Evolutionary conservation across 1,140 invertebrate genomes (phyloP), one percentile per base, ranked within the genome.

Genomic region (Drosophila bifasciata): DNA sequence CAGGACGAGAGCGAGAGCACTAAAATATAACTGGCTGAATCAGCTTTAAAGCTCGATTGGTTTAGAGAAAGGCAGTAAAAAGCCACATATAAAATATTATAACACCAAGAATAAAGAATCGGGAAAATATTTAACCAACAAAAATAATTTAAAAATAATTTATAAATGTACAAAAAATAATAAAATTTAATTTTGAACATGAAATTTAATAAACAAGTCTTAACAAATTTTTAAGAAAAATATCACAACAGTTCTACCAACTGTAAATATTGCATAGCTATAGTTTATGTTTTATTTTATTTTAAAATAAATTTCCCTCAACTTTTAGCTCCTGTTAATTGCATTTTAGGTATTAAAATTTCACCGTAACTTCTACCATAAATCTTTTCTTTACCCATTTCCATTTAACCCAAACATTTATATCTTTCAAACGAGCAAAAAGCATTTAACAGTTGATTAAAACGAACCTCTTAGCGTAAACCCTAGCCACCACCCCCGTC

Each of bases 1-100:
- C 13, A 41, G 25, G 13, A 6, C 23, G 25, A 25, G 39, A 16
- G 48, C 43, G 11, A 3, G 11, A 32, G 9, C 39, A 69, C n/a
- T 69, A 57, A 70, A 70, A 50, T 69, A 69, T 58, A 70, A 70
- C 52, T 48, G 28, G 39, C 53, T 70, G 67, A 69, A 70, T 69
- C 64, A 70, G 64, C 63, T 51, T 5, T 19, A 66, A 36, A 41
- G 32, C 32, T 11, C 32, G 11, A 36, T 36, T 36, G 32, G 32
- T 13, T 36, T 13, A 13, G 11, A 11, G 32, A 36, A 36, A 36
- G 13, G 32, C 13, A 4, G 11, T 36, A 36, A 49, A 58, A 41
- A 17, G 25, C 21, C 23, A 53, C 17, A 3, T 1, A 19, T 9
- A 49, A 39, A 36, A 36, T 7, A 1, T 2, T 17, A 7, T 1